Evolutionary conservation across 2,113 vertebrate species (phyloP), one percentile per base, ranked within the genome.

Genomic region (Serilophus lunatus): DNA sequence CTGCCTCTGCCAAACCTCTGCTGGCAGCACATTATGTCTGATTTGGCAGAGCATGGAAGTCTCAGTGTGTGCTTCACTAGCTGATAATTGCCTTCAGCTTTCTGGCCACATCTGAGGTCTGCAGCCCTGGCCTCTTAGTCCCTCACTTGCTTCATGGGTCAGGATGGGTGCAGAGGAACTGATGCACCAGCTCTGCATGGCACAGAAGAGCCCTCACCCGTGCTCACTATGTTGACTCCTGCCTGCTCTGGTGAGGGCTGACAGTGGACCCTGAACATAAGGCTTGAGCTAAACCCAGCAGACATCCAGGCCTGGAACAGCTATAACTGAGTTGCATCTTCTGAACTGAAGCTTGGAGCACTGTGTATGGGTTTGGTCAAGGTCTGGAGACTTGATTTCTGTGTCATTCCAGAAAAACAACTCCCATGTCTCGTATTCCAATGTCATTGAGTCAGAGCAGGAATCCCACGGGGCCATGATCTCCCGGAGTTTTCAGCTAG

Each of bases 381-480:
- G 14, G 12, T 75, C 70, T 82, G 25, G 18, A 78, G 51, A 12
- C 23, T 47, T 63, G n/a, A 14, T 61, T 88, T 93, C 75, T 94
- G 12, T 94, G 56, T 88, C 5, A 0, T 92, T 95, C 20, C 95
- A 98, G 97, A 91, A 96, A 93, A 98, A 98, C 51, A 38, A 53
- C 33, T 96, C 97, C 42, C 97, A 97, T 0, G 82, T 98, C 61
- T 95, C 82, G 0, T 97, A 97, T 45, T 51, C 86, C 80, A 97
- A 97, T 0, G 1, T 53, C 71, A 92, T 97, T 0, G 45, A 94
- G 56, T 94, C 96, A 0, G 90, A 89, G 60, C 54, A 7, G 69
- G 90, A 90, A 23, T 72, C 5, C 0, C 42, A 0, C 0, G 2
- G 72, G 47, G 66, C 69, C 0, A 33, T 79, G 14, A 97, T 97